Evolutionary conservation across 1,140 invertebrate species (phyloP).

Genomic region (Drosophila fuyamai): DNA sequence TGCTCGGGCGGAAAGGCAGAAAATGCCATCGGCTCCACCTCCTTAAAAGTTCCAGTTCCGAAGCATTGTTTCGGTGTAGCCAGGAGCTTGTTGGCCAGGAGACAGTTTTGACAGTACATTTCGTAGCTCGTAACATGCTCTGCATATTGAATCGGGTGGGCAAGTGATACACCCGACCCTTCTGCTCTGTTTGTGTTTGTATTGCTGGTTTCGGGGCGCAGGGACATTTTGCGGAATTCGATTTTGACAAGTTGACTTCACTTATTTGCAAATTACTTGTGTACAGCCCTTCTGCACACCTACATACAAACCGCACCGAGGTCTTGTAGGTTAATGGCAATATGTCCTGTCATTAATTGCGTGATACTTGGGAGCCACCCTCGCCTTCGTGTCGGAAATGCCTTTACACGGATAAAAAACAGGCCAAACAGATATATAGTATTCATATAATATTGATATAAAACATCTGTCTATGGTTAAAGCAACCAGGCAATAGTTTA

Average conservation of each 20-base stretch:
- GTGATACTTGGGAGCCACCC: slow-evolving; percentile 24
- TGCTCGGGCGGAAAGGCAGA: neutral
- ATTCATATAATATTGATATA: no score
- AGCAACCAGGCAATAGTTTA: no score
- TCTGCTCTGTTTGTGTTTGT: slow-evolving; percentile 14
- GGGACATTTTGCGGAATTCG: slow-evolving; percentile 37
- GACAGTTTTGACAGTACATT: slow-evolving; percentile 64
- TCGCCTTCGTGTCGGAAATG: neutral
- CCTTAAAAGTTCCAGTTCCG: slow-evolving; percentile 45
- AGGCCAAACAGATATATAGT: no score
- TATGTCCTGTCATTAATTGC: slow-evolving; percentile 50
- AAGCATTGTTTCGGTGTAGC: slow-evolving; percentile 43
- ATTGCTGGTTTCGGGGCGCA: neutral
- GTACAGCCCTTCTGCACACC: slow-evolving; percentile 29
- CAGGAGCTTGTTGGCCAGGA: slow-evolving; percentile 5
- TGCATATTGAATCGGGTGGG: slow-evolving; percentile 60
- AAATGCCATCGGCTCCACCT: neutral
- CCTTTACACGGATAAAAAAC: no score
- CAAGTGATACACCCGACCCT: slow-evolving; percentile 8
- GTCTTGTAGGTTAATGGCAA: slow-evolving; percentile 29
- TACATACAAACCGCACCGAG: slow-evolving; percentile 11
- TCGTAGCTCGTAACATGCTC: slow-evolving; percentile 50
- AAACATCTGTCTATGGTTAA: no score
- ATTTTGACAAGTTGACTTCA: slow-evolving; percentile 64
- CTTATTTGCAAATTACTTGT: slow-evolving; percentile 73